A percentile compares a stretch with the other conserved stretches of the same genome.
Conservation (phyloP, 2,888 invertebrate species). For the Caenorhabditis auriculariae region DNA sequence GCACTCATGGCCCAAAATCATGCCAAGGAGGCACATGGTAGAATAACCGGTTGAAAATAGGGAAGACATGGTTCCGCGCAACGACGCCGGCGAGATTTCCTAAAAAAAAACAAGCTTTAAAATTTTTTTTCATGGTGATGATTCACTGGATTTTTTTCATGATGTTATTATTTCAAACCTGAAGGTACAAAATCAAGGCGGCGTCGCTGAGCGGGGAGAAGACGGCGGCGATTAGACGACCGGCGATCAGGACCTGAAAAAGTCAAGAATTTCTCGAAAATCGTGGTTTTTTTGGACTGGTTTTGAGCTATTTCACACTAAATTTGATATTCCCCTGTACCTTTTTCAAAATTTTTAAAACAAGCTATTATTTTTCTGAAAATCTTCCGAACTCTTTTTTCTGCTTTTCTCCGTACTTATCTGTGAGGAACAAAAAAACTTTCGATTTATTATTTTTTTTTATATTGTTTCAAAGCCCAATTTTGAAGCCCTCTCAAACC, state of each 20-base stretch:
- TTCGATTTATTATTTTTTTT: too few species aligned
- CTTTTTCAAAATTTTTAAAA: not conserved
- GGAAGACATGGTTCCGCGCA: constrained; percentile 55
- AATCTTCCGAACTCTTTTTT: too few species aligned
- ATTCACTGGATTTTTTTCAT: not conserved
- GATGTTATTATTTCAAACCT: constrained; percentile 23
- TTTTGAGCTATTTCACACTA: not conserved
- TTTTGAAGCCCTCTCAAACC: too few species aligned
- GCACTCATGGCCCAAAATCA: constrained; percentile 50
- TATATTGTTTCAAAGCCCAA: too few species aligned
- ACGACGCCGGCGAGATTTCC: constrained; percentile 54
- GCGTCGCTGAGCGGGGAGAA: constrained; percentile 60
- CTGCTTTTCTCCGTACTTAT: too few species aligned
- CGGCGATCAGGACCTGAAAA: constrained; percentile 39
- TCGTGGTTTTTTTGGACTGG: not conserved
- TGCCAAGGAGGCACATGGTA: constrained; percentile 56
- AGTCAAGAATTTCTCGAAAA: too few species aligned
- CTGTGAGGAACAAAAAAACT: too few species aligned
- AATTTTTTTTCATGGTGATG: not conserved
- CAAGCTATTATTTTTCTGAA: too few species aligned
- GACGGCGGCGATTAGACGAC: constrained; percentile 52
- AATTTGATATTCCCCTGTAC: not conserved
- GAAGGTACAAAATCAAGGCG: constrained; percentile 54
- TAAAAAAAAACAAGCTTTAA: too few species aligned
- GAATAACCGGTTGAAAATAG: constrained; percentile 55